These are phyloP conservation scores for Bradypus variegatus DNA, from an alignment of 2,797 vertebrate species.

Conservation along the genomic window DNA sequence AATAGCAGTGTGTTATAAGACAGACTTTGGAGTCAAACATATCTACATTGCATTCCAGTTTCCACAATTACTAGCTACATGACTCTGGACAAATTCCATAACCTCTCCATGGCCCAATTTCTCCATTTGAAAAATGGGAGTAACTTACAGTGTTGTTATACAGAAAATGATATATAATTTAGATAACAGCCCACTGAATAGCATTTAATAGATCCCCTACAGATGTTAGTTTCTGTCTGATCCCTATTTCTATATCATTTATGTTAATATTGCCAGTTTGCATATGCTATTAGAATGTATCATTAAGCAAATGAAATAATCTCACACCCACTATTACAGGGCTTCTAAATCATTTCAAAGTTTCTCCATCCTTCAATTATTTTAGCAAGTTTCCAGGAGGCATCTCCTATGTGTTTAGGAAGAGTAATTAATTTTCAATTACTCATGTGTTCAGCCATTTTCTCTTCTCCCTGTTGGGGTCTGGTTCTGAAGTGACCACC, in stretches of 20 bases:
- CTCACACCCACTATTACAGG: not conserved
- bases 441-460: not conserved
- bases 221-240: not conserved
- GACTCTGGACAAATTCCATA: not conserved
- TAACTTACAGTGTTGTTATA: not conserved
- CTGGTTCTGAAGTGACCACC: not conserved
- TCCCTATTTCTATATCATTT: not conserved
- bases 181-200: not conserved
- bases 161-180: slow-evolving; percentile 6
- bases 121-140: not conserved
- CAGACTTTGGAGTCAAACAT: not conserved
- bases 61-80: not conserved
- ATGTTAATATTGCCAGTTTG: not conserved
- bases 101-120: not conserved
- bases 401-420: not conserved
- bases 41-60: not conserved
- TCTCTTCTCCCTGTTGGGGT: not conserved
- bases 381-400: not conserved
- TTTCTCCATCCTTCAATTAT: not conserved
- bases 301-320: slow-evolving; percentile 12
- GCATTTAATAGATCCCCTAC: not conserved
- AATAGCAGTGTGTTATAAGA: not conserved
- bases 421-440: not conserved
- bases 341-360: not conserved
- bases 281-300: not conserved